phyloP scores from a whole-genome alignment of 2,797 vertebrate genomes.

The Sebastes nivosus region DNA sequence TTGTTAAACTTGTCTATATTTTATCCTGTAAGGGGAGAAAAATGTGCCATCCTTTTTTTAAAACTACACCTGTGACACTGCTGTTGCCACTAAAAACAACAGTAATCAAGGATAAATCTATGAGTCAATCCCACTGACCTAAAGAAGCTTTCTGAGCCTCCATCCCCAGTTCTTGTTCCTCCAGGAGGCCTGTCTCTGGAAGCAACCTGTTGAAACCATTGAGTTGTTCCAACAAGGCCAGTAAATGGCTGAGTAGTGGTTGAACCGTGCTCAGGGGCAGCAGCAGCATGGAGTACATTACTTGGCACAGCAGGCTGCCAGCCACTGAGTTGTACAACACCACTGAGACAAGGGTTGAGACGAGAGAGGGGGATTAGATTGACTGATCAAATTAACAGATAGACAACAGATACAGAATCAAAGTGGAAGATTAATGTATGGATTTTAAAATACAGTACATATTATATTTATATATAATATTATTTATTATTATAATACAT shows the following conservation, averaged over 20 bases:
- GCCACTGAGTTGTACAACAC: conserved; percentile 85
- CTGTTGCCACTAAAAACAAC: background rate
- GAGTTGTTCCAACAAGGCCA: conserved; percentile 82
- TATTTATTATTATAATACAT: background rate
- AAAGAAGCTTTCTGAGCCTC: conserved; percentile 65
- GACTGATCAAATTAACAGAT: conserved; percentile 7
- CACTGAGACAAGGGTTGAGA: conserved; percentile 57
- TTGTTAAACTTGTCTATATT: background rate
- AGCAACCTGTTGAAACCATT: conserved; percentile 83
- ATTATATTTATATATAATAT: background rate
- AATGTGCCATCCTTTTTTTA: background rate
- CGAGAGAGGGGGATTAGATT: conserved; percentile 1
- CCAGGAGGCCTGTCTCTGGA: conserved; percentile 78
- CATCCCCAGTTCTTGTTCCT: conserved; percentile 77
- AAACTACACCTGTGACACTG: background rate
- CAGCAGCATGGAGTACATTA: conserved; percentile 85
- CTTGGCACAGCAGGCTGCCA: conserved; percentile 85
- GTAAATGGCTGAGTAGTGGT: conserved; percentile 82
- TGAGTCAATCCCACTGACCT: conserved; percentile 49
- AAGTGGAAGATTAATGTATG: background rate
- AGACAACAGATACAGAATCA: background rate
- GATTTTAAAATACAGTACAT: background rate
- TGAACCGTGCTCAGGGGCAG: conserved; percentile 81
- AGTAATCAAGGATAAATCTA: background rate
- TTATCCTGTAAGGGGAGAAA: background rate